Conservation (phyloP, 2,888 invertebrate genomes). For the Heliconius ismenius region DNA sequence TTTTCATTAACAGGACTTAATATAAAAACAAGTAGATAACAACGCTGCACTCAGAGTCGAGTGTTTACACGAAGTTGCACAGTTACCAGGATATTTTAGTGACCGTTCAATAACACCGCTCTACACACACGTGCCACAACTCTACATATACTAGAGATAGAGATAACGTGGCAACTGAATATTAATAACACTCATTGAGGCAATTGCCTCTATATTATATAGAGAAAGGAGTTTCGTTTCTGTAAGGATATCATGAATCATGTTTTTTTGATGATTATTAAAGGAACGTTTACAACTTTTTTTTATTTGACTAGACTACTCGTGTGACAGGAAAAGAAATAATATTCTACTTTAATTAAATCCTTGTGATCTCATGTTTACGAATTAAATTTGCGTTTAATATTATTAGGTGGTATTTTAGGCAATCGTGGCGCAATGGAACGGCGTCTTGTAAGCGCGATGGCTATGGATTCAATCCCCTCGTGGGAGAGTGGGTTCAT, state of each 20-base stretch:
- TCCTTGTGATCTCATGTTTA: too few relatives aligned
- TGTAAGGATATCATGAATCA: background rate
- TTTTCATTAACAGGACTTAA: background rate
- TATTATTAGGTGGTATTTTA: too few relatives aligned
- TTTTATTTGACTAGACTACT: background rate
- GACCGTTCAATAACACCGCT: conserved; percentile 26
- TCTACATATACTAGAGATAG: background rate
- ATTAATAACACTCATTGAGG: conserved; percentile 15
- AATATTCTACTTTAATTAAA: too few relatives aligned
- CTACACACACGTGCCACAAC: conserved; percentile 13
- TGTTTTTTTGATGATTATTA: background rate
- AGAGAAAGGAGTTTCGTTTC: background rate
- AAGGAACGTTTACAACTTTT: too few relatives aligned
- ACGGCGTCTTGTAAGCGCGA: too few relatives aligned
- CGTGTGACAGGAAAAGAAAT: background rate
- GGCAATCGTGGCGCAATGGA: too few relatives aligned
- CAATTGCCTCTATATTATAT: background rate
- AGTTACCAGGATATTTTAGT: conserved; percentile 21
- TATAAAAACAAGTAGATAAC: conserved; percentile 15
- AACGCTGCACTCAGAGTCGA: conserved; percentile 18
- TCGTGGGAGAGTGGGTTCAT: too few relatives aligned
- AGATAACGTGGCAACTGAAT: conserved; percentile 18
- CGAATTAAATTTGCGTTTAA: too few relatives aligned
- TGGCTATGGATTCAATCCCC: too few relatives aligned
- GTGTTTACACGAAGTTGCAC: conserved; percentile 21